Evolutionary conservation across 2,888 invertebrate species (phyloP), one percentile per base, ranked within the genome.

Genomic region (Trachelus stipa): DNA sequence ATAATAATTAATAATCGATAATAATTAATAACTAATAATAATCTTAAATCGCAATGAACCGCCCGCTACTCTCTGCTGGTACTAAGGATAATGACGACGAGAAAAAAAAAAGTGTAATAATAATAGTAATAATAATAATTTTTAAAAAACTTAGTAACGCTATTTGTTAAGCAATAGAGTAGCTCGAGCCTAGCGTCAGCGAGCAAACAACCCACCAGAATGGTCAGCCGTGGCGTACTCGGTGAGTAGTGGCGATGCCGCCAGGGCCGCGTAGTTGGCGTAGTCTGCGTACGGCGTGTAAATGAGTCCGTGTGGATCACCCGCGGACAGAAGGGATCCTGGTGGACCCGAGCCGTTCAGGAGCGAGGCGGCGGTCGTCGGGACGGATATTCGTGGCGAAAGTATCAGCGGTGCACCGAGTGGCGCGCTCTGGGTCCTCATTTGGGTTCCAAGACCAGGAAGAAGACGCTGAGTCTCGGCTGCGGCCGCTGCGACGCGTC

Each of bases 171-270:
- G 71, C 80, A 80, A 74, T 73, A 73, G 75, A 69, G 75, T 73
- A 77, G 56, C 56, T 56, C 56, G 56, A 56, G 93, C 92, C 93
- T 93, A 94, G 91, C 93, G 91, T 95, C 94, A 96, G 94, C 95
- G 95, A 93, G 95, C 95, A 94, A 96, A 96, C 93, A 96, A 96
- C 98, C 97, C 97, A 98, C 98, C 98, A 95, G 97, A 96, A 95
- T 97, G 97, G 94, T 97, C 97, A 91, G 97, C 96, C 85, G 94
- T 93, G 87, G 96, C 95, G 94, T 97, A 97, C 92, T 97, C 96
- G 87, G 96, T 95, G 91, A 96, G 95, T 87, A 97, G 94, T 84
- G 97, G 97, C 88, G 96, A 96, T 79, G 95, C 95, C 80, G 93
- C 93, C 88, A 97, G 93, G 81, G 97, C 97, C 31, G 97, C 97